A percentile compares a stretch with the other conserved stretches of the same genome.
These are phyloP conservation scores for Trissolcus japonicus DNA, from an alignment of 2,888 invertebrate species.

Conservation along the genomic window DNA sequence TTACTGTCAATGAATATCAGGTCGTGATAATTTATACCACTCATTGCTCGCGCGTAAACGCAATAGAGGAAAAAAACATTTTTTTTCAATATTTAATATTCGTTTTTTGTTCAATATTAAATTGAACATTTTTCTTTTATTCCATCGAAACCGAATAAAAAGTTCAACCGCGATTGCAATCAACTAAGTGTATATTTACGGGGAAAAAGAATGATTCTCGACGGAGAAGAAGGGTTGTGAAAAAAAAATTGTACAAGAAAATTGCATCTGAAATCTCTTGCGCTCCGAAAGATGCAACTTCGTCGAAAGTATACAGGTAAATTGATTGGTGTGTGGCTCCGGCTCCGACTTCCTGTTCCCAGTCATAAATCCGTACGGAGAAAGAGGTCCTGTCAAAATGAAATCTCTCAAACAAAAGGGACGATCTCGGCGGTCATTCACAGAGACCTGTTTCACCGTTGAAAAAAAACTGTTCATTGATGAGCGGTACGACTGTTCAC, in stretches of 20 bases:
- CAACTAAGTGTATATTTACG: not conserved
- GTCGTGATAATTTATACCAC: conserved; percentile 27
- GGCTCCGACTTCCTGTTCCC: conserved; percentile 35
- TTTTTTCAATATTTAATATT: not conserved
- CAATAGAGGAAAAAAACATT: not conserved
- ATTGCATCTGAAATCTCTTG: not conserved
- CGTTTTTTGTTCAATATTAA: not conserved
- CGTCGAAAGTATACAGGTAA: conserved; percentile 16
- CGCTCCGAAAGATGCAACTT: conserved; percentile 3
- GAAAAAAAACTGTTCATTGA: conserved; percentile 24
- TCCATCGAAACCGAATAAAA: not conserved
- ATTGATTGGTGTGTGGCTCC: conserved; percentile 23
- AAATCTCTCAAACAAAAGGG: conserved; percentile 42
- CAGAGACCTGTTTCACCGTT: conserved; percentile 25
- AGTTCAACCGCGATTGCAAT: not conserved
- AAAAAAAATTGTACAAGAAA: not conserved
- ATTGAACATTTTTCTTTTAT: not conserved
- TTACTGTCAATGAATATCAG: conserved; percentile 51
- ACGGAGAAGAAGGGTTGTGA: not conserved
- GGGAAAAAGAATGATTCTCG: too few relatives aligned
- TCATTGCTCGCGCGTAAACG: too few relatives aligned
- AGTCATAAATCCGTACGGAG: conserved; percentile 33
- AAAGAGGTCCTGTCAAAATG: conserved; percentile 38
- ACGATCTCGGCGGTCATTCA: conserved; percentile 39
- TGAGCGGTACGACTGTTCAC: too few relatives aligned